Base-by-base conservation (phyloP, 2,888 invertebrate species). In the Orchestes rusci region DNA sequence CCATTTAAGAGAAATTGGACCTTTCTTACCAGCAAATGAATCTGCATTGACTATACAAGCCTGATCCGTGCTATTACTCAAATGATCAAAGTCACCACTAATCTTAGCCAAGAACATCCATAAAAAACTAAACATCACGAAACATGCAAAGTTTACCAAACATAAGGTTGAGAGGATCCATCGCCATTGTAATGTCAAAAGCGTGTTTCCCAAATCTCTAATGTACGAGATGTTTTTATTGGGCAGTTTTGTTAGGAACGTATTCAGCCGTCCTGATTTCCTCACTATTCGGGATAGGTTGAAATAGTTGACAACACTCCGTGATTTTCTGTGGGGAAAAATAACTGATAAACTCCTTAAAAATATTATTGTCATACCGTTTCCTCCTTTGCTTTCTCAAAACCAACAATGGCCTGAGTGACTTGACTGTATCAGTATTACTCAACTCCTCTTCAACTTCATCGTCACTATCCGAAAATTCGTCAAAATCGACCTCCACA, bases 111-210 rank as follows among this genome's bases (percentile, higher is more conserved):
- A 36, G 28, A 56, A 45, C 54, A 53, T 59, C 60, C 60, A 61
- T 53, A 60, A 31, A 18, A 53, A 36, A 15, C 59, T 56, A 43
- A 59, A 60, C 16, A 58, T 16, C 16, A 59, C 44, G 37, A 59
- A 61, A 39, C 53, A 55, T 7, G 46, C 47, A 17, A 59, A 58
- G 43, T 64, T 62, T 1, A 62, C 62, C 23, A 62, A 18, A 43
- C 57, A 55, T 13, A 64, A 40, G 16, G 60, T 57, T 1, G 82
- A 60, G 2, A 84, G 66, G 2, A 83, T 76, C 71, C 78, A 82
- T 8, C 83, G 71, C 87, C 87, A 88, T 63, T 79, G 76, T 51
- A 80, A 76, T 65, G 84, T 84, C 23, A 87, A 75, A 65, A 80
- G 59, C 0, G 78, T 77, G 13, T 77, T 77, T 60, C 77, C 79